Conservation (phyloP, 1,140 invertebrate species). For the Megalopta genalis region DNA sequence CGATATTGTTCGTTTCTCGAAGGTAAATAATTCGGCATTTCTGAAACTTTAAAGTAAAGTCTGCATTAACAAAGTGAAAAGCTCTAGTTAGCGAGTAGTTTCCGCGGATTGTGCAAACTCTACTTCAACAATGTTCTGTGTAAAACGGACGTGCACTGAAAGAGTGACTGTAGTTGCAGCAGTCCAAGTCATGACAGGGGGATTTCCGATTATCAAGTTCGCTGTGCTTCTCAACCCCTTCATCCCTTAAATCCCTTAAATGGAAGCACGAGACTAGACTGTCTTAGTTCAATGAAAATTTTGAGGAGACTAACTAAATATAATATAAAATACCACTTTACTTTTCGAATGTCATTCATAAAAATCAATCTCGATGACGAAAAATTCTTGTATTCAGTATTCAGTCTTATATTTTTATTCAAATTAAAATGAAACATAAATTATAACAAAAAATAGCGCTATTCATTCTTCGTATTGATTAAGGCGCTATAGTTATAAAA, state of each 20-base stretch:
- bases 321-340: no score
- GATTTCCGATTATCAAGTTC: slow-evolving; percentile 47
- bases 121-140: neutral
- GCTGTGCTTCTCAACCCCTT: slow-evolving; percentile 1
- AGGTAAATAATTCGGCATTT: slow-evolving; percentile 17
- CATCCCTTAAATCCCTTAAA: neutral
- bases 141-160: slow-evolving; percentile 2
- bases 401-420: no score
- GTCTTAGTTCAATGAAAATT: neutral
- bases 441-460: no score
- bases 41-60: slow-evolving; percentile 14
- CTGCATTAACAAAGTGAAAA: slow-evolving; percentile 32
- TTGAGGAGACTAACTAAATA: neutral
- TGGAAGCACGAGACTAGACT: no score
- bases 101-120: slow-evolving; percentile 17
- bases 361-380: no score
- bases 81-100: slow-evolving; percentile 5
- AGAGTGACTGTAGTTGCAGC: slow-evolving; percentile 1
- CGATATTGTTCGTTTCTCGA: slow-evolving; percentile 15
- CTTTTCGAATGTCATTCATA: no score
- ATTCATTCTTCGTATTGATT: no score
- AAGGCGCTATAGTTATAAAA: no score
- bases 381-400: no score
- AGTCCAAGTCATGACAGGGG: slow-evolving; percentile 17
- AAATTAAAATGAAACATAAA: no score